These are phyloP conservation scores for Taphrorychus bicolor DNA, from an alignment of 2,888 invertebrate species.

Conservation along the genomic window DNA sequence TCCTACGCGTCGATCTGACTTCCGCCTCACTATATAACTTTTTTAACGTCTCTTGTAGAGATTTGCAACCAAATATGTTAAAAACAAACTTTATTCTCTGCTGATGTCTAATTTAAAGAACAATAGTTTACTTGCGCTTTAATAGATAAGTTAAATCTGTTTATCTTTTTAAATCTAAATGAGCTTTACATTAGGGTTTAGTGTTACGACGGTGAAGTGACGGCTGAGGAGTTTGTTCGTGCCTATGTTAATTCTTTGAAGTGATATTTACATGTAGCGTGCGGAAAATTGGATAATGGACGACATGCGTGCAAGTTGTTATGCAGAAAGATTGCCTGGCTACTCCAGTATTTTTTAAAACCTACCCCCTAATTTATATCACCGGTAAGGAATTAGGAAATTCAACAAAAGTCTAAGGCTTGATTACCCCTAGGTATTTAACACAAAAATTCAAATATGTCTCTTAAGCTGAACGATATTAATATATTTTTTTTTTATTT, in stretches of 20 bases:
- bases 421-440: no score
- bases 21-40: no score
- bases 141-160: conserved; percentile 14
- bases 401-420: no score
- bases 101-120: conserved; percentile 10
- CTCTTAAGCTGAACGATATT: no score
- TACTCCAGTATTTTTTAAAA: no score
- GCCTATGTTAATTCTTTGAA: not conserved
- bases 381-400: no score
- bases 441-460: no score
- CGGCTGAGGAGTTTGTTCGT: not conserved
- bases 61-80: not conserved
- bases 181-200: not conserved
- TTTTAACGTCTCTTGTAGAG: no score
- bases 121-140: conserved; percentile 6
- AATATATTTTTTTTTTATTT: not conserved
- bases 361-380: no score
- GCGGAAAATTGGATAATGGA: not conserved
- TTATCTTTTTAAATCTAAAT: conserved; percentile 9
- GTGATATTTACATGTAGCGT: not conserved
- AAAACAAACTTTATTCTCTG: not conserved
- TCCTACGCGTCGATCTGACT: not conserved
- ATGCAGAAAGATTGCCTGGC: no score
- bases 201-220: not conserved
- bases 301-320: not conserved